phyloP scores from a whole-genome alignment of 2,888 invertebrate genomes.

The Caprella mutica region DNA sequence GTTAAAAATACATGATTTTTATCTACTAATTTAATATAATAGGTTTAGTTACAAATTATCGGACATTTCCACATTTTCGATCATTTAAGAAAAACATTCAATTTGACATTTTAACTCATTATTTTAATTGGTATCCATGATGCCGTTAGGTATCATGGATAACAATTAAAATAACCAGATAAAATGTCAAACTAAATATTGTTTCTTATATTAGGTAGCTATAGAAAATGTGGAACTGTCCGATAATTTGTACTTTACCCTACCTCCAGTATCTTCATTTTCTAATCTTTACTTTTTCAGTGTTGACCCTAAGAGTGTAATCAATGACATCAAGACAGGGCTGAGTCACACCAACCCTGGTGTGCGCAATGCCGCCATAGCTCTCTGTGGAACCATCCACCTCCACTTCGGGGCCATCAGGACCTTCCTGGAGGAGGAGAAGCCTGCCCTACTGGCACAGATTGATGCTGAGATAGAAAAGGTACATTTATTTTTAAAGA shows the following conservation, averaged over 20 bases:
- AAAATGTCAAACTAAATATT: too few species aligned
- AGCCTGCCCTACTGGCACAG: constrained; percentile 67
- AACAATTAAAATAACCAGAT: too few species aligned
- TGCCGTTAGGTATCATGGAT: too few species aligned
- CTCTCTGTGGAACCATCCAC: constrained; percentile 62
- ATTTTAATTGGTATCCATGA: not conserved
- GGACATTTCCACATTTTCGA: too few species aligned
- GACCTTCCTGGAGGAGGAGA: constrained; percentile 73
- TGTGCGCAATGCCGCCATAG: constrained; percentile 65
- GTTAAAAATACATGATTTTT: too few species aligned
- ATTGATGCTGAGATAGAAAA: constrained; percentile 79
- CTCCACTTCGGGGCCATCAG: constrained; percentile 67
- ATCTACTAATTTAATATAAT: too few species aligned
- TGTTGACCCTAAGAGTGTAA: constrained; percentile 58
- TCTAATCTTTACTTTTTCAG: constrained; percentile 38
- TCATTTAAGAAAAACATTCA: too few species aligned
- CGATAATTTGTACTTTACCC: too few species aligned
- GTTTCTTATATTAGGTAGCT: too few species aligned
- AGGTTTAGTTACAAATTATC: too few species aligned
- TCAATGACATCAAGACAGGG: constrained; percentile 70
- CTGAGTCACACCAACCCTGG: constrained; percentile 72
- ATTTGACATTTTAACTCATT: not conserved
- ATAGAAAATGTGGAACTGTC: too few species aligned
- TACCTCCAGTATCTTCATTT: too few species aligned
- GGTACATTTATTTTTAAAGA: constrained; percentile 36